Base-by-base conservation (phyloP, 2,797 vertebrate species). In the Caiman crocodilus region DNA sequence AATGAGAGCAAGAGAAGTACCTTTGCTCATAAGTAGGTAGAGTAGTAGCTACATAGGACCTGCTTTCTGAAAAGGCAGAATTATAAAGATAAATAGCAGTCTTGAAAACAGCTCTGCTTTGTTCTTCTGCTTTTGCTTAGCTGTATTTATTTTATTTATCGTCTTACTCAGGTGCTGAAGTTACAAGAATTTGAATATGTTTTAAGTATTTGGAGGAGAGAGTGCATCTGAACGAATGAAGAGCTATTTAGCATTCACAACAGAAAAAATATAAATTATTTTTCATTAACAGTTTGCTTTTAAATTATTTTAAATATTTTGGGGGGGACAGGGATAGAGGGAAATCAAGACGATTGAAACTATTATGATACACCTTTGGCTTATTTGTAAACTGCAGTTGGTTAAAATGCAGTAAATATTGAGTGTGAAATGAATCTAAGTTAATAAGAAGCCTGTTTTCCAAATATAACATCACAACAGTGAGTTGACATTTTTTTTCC, bases 241-340 rank as follows among this genome's bases (percentile, higher is more conserved):
- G 79, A 82, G 63, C 78, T 91, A 30, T 65, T 87, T 18, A 79
- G 59, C 2, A 0, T 84, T 85, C 23, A 14, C 20, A 23, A 5
- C 64, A 61, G 65, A 57, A 81, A 30, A 57, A 58, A 65, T 76
- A 90, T 82, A 65, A 74, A 14, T 69, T 1, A 42, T 20, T 42
- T 77, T 28, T 63, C 26, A 5, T 58, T 91, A 82, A 89, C 60
- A 32, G 13, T 90, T 93, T 86, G 9, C 63, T 83, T 93, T 94
- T 75, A 75, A 42, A 95, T 94, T 88, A 63, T 67, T 84, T 30
- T 14, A 81, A 63, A 30, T 50, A 30, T 1, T 81, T 59, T 57
- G 18, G 2, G 59, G 59, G 59, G 21, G 59, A 11, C 3, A 30
- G 28, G 28, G n/a, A 15, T 64, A 50, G 42, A 50, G 10, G 28